Percentiles rank a stretch among this genome's conserved stretches.
Evolutionary conservation across 1,140 invertebrate species (phyloP).

Genomic region (Zaprionus ghesquierei): DNA sequence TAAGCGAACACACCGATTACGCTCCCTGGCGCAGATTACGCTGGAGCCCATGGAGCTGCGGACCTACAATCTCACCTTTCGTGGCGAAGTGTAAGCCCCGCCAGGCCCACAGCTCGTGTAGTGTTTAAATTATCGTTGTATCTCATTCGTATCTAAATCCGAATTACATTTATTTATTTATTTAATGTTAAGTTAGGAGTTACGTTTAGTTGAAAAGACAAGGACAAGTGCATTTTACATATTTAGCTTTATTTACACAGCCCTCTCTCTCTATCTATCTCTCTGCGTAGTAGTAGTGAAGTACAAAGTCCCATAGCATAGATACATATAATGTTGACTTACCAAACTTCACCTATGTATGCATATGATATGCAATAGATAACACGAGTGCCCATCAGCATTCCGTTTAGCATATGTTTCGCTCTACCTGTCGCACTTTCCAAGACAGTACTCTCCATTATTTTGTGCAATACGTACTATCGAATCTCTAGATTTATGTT

Average conservation of each 20-base stretch:
- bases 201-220: slow-evolving; percentile 49
- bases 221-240: slow-evolving; percentile 38
- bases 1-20: slow-evolving; percentile 82
- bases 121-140: slow-evolving; percentile 22
- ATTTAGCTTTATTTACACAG: slow-evolving; percentile 62
- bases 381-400: slow-evolving; percentile 28
- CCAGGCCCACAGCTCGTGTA: neutral
- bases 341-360: slow-evolving; percentile 1
- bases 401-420: slow-evolving; percentile 11
- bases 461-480: slow-evolving; percentile 28
- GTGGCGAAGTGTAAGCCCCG: slow-evolving; percentile 35
- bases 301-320: slow-evolving; percentile 64
- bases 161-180: slow-evolving; percentile 39
- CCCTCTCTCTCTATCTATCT: slow-evolving; percentile 22
- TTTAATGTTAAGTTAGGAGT: slow-evolving; percentile 24
- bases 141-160: slow-evolving; percentile 37
- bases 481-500: neutral
- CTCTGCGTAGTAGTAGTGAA: too few relatives aligned
- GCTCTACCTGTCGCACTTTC: neutral
- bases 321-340: slow-evolving; percentile 12
- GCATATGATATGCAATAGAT: neutral
- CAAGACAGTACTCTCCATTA: slow-evolving; percentile 1
- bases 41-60: slow-evolving; percentile 88
- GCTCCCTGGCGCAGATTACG: slow-evolving; percentile 84
- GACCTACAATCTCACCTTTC: slow-evolving; percentile 88